phyloP scores from a whole-genome alignment of 2,888 invertebrate species.

The Synanthedon formicaeformis region DNA sequence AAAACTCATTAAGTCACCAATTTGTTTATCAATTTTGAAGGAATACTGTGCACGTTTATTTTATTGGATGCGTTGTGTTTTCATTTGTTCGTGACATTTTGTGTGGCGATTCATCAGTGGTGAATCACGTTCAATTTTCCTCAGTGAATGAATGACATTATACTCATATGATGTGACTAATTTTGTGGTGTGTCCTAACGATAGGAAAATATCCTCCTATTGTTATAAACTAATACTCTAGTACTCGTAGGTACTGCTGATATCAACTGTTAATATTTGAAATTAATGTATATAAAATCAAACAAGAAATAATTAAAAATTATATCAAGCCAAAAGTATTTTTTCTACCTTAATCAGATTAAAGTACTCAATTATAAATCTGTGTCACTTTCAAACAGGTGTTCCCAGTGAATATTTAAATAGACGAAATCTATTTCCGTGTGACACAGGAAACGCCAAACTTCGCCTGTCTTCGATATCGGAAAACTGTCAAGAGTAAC shows the following conservation, averaged over 20 bases:
- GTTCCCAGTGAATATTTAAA: no score
- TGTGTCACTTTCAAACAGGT: no score
- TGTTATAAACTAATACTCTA: no score
- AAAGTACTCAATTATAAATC: no score
- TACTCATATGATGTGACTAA: not conserved
- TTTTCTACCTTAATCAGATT: no score
- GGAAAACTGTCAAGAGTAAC: conserved; percentile 5
- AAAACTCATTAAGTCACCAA: conserved; percentile 38
- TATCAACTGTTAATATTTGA: no score
- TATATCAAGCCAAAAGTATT: no score
- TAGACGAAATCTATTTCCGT: no score
- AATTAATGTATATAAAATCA: no score
- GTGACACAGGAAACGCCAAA: not conserved
- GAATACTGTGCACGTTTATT: conserved; percentile 7
- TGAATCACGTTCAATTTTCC: not conserved
- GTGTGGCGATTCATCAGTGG: not conserved
- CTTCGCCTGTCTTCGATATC: conserved; percentile 2
- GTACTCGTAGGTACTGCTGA: no score
- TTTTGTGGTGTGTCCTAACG: not conserved
- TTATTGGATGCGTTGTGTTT: conserved; percentile 5
- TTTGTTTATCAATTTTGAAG: conserved; percentile 36
- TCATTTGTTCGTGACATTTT: not conserved
- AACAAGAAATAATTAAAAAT: no score
- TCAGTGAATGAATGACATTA: not conserved
- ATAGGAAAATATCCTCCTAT: no score